These are phyloP conservation scores for Temnothorax ravouxi DNA, from an alignment of 2,888 invertebrate genomes.

Conservation along the genomic window DNA sequence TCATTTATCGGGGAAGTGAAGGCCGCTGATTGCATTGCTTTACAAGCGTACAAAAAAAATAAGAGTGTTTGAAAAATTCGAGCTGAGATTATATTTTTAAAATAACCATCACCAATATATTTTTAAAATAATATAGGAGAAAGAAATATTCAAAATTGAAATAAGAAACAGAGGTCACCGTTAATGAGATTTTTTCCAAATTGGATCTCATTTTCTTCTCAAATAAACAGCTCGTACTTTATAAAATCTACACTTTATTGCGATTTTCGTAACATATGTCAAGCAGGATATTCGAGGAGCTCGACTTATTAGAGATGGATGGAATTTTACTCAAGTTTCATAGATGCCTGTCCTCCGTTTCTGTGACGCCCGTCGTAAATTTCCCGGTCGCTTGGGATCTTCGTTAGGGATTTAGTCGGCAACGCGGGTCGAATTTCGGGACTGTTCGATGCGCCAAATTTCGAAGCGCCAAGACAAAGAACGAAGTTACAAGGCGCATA, in stretches of 20 bases:
- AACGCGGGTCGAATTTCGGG: conserved; percentile 61
- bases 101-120: neutral
- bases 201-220: conserved; percentile 3
- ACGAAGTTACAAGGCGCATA: conserved; percentile 42
- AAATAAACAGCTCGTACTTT: neutral
- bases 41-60: neutral
- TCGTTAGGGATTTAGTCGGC: conserved; percentile 67
- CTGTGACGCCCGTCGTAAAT: conserved; percentile 62
- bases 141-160: conserved; percentile 19
- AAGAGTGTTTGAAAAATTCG: neutral
- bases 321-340: conserved; percentile 64
- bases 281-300: conserved; percentile 43
- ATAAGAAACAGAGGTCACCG: neutral
- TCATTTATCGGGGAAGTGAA: neutral
- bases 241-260: conserved; percentile 2
- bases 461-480: conserved; percentile 49
- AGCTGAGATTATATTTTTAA: neutral
- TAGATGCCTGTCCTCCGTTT: conserved; percentile 42
- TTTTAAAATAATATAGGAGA: neutral
- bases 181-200: conserved; percentile 33
- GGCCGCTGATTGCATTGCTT: conserved; percentile 1
- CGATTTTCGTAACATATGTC: conserved; percentile 10
- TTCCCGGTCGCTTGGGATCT: conserved; percentile 59
- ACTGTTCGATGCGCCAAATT: conserved; percentile 37
- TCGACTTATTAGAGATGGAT: conserved; percentile 60